Evolutionary conservation across 2,888 invertebrate genomes (phyloP), one percentile per base, ranked within the genome.

Genomic region (Luperina nickerlii): DNA sequence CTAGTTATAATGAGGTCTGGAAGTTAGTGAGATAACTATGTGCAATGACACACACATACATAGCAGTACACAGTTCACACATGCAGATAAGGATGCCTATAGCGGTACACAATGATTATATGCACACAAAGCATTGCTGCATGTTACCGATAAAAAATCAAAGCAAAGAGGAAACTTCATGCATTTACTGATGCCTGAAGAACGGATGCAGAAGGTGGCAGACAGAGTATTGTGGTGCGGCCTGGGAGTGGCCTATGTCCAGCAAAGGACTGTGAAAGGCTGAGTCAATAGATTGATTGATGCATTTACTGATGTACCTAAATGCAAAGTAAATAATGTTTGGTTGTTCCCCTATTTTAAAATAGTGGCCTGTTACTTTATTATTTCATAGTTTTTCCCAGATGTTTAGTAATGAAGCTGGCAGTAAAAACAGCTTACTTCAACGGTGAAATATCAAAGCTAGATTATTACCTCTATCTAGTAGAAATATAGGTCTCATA

Each of bases 21-120:
- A 62, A 72, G 60, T 70, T 54, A 83, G 54, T 32, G 48, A 86
- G 80, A 85, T 85, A 87, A 68, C 20, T 54, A 62, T 54, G 32
- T 71, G 60, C 73, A 60, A 27, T 45, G 45, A 60, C 48, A 83
- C 72, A 71, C 42, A 68, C 24, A 20, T 24, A 67, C 57, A 66
- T 15, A 51, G 57, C 32, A 63, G 24, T 67, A 42, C 24, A 66
- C 74, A 72, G 70, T 72, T 45, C 69, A 86, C 70, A 73, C 63
- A 70, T 62, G 38, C 48, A 71, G 84, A 87, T 86, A 86, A 83
- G 63, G 38, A 51, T 70, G 54, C 57, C 32, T 67, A 42, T 48
- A 51, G 18, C 38, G 13, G 42, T 51, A 67, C 60, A 69, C 32
- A 82, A 68, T 45, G n/a, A 69, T 57, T 81, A 20, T 15, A 71